phyloP scores from a whole-genome alignment of 2,888 invertebrate genomes.

The Anoplius nigerrimus region DNA sequence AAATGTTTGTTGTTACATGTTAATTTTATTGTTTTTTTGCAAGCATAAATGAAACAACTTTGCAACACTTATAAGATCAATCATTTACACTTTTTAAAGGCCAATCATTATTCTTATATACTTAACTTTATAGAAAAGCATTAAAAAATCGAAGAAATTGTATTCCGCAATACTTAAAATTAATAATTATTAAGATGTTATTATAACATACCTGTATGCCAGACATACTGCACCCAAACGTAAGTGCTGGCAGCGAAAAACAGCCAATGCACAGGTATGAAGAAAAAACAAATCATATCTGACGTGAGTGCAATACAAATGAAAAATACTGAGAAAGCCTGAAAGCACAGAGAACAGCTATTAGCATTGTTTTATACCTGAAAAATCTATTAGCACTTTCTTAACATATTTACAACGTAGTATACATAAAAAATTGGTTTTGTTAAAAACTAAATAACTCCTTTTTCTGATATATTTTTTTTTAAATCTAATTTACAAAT shows the following conservation, averaged over 20 bases:
- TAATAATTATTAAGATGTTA: background rate
- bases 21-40: too few relatives aligned
- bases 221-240: conserved; percentile 99
- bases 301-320: conserved; percentile 98
- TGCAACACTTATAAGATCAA: too few relatives aligned
- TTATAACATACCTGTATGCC: conserved; percentile 89
- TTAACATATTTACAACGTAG: too few relatives aligned
- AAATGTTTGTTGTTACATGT: too few relatives aligned
- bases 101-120: too few relatives aligned
- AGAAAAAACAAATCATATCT: conserved; percentile 98
- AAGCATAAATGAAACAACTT: too few relatives aligned
- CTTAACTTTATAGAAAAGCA: too few relatives aligned
- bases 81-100: too few relatives aligned
- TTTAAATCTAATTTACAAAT: background rate
- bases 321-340: conserved; percentile 99
- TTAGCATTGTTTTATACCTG: conserved; percentile 18
- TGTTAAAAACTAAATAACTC: background rate
- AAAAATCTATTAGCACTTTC: background rate
- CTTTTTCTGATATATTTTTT: background rate
- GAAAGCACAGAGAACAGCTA: conserved; percentile 70
- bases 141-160: too few relatives aligned
- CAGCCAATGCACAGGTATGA: conserved; percentile 98
- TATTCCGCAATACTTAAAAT: too few relatives aligned
- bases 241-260: conserved; percentile 99
- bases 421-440: background rate